These are phyloP conservation scores for Mesoligia furuncula DNA, from an alignment of 2,888 invertebrate species.

Conservation along the genomic window DNA sequence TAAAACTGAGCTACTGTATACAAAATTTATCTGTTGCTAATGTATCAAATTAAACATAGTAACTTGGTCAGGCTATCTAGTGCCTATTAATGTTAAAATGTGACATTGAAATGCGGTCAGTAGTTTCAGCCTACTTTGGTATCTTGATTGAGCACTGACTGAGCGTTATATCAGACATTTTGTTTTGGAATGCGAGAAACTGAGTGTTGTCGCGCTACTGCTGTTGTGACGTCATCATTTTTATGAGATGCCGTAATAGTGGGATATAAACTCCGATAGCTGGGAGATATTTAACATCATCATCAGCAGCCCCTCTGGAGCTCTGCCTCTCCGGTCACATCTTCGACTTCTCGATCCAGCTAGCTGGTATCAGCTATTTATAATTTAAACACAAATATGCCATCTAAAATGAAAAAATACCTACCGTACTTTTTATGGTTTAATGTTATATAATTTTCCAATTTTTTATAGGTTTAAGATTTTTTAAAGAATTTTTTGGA, in stretches of 20 bases:
- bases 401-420: conserved; percentile 12
- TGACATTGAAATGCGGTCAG: conserved; percentile 40
- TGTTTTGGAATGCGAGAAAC: conserved; percentile 11
- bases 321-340: not conserved
- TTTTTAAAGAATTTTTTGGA: conserved; percentile 53
- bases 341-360: not conserved
- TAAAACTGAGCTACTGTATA: conserved; percentile 5
- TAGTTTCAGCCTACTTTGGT: conserved; percentile 25
- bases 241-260: not conserved
- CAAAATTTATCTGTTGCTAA: not conserved
- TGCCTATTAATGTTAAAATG: conserved; percentile 10
- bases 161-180: conserved; percentile 26
- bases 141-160: conserved; percentile 27
- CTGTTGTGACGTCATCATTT: conserved; percentile 23
- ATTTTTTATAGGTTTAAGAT: conserved; percentile 50
- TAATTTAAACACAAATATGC: not conserved
- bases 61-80: conserved; percentile 39
- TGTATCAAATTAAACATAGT: conserved; percentile 22
- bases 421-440: conserved; percentile 55
- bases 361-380: not conserved
- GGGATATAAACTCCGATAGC: not conserved
- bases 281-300: not conserved
- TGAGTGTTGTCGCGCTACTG: conserved; percentile 1
- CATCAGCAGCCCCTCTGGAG: not conserved
- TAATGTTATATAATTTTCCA: conserved; percentile 41